Evolutionary conservation across 2,113 vertebrate genomes (phyloP), one percentile per base, ranked within the genome.

Genomic region (Tragelaphus strepsiceros): DNA sequence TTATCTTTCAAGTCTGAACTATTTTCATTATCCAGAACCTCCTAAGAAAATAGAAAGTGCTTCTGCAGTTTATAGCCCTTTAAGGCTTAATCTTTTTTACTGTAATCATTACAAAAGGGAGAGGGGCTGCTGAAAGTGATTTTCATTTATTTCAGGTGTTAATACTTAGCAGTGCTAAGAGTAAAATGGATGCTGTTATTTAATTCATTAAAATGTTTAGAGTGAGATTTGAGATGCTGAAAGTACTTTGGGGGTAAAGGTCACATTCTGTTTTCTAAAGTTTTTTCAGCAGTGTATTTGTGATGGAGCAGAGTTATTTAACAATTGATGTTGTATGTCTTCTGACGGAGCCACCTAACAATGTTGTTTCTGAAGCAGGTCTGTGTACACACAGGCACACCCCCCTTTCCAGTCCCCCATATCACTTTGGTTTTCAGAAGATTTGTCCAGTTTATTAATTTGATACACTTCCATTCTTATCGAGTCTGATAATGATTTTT

Each of bases 11-110:
- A 71, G 61, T 93, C 67, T 91, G 94, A 95, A 96, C 82, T 95
- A 30, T 92, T 92, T 97, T 88, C 86, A 82, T 97, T 97, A 59
- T 96, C 86, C 39, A 80, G 94, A 94, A 11, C 90, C 54, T 91
- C 83, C 39, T 62, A 97, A 91, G 85, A 96, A 98, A 97, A 96
- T 89, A 62, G 46, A 96, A n/a, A 93, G 88, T 94, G 28, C 61
- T 78, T 91, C 82, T 90, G 77, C 30, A 81, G 67, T 88, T 97
- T 77, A 26, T 51, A 87, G 90, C 30, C 81, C 32, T 78, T 91
- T 81, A 8, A 95, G 77, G 88, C 35, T 91, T 93, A 13, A 49
- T 96, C 49, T 56, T 88, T 82, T 88, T 67, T n/a, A 51, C 61
- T 97, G 71, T 97, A 90, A 90, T 64, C 78, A 83, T 94, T 92